Percentiles rank a stretch among this genome's conserved stretches.
phyloP scores from a whole-genome alignment of 2,113 vertebrate species.

The Lethenteron reissneri region DNA sequence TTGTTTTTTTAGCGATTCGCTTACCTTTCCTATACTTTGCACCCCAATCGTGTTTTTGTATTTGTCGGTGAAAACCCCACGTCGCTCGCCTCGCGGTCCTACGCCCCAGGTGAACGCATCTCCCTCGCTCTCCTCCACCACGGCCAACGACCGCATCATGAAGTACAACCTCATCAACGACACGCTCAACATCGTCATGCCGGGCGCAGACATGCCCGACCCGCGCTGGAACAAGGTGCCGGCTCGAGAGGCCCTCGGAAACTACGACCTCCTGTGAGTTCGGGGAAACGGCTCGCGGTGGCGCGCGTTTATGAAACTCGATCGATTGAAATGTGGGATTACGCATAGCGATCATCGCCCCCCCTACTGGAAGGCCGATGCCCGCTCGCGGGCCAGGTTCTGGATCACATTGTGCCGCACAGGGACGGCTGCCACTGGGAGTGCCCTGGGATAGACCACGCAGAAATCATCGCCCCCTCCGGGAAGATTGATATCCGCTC shows the following conservation, averaged over 20 bases:
- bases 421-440: no score
- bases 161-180: constrained; percentile 97
- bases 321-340: no score
- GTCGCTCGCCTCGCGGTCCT: not conserved
- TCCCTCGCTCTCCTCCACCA: constrained; percentile 87
- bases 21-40: not conserved
- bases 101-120: constrained; percentile 66
- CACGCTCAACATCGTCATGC: constrained; percentile 77
- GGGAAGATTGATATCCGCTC: no score
- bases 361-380: no score
- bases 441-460: no score
- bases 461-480: no score
- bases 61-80: not conserved
- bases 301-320: no score
- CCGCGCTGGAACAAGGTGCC: constrained; percentile 74
- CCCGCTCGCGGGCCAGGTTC: no score
- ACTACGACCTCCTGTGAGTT: constrained; percentile 86
- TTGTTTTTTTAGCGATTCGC: no score
- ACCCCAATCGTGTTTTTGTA: not conserved
- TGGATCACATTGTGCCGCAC: no score
- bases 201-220: constrained; percentile 73
- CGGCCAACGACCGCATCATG: constrained; percentile 79
- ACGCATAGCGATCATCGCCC: no score
- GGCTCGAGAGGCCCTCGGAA: constrained; percentile 60
- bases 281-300: not conserved